Conservation (phyloP, 2,797 vertebrate genomes). For the Sebastes kiyomatsui region DNA sequence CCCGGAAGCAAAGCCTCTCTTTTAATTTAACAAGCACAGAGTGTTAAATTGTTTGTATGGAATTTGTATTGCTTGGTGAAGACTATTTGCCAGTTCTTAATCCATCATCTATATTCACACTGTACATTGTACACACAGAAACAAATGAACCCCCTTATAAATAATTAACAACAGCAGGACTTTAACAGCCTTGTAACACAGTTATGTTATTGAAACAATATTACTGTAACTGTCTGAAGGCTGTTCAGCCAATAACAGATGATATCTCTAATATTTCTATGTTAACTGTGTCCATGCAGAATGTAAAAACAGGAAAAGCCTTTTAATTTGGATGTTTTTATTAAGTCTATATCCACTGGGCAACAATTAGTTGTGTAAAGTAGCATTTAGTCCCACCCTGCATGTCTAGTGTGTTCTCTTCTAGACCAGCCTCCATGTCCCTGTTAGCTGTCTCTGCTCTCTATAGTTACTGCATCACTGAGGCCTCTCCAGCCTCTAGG, state of each 20-base stretch:
- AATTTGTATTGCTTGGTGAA: background rate
- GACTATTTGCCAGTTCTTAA: background rate
- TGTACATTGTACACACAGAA: background rate
- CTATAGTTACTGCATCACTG: constrained; percentile 8
- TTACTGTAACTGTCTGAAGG: background rate
- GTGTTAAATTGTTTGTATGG: background rate
- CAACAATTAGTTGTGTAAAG: constrained; percentile 17
- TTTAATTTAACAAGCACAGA: background rate
- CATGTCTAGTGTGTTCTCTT: constrained; percentile 19
- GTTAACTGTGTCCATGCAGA: background rate
- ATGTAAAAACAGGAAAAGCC: background rate
- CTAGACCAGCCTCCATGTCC: constrained; percentile 5
- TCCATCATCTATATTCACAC: background rate
- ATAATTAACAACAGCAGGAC: background rate
- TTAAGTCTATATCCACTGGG: background rate
- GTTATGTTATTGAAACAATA: background rate
- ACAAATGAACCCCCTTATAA: background rate
- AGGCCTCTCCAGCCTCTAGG: constrained; percentile 39
- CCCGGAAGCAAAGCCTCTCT: too few species aligned
- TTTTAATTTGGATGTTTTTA: background rate
- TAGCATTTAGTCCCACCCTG: constrained; percentile 4
- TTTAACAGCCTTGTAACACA: background rate
- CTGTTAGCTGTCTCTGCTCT: constrained; percentile 27
- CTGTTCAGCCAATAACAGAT: background rate
- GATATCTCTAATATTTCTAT: background rate